Conservation (phyloP, 2,113 vertebrate species). For the Leucosticte australis region DNA sequence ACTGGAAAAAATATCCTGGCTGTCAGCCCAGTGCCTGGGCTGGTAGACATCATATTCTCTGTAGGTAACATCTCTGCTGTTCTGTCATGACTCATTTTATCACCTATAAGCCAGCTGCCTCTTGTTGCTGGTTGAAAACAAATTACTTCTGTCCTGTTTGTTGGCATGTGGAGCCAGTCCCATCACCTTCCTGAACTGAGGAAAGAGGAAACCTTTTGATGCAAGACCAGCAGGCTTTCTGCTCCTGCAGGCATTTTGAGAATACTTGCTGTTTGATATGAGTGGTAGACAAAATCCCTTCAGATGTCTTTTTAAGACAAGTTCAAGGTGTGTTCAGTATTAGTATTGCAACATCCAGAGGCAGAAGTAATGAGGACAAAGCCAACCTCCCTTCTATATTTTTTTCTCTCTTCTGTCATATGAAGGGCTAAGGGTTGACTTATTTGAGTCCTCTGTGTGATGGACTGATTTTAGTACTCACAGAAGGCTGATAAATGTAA, state of each 20-base stretch:
- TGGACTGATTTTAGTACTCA: not conserved
- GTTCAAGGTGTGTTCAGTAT: not conserved
- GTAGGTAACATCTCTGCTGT: not conserved
- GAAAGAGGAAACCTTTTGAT: not conserved
- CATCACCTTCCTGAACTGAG: not conserved
- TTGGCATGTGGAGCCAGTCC: not conserved
- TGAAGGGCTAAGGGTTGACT: not conserved
- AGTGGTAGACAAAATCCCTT: not conserved
- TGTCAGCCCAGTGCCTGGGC: not conserved
- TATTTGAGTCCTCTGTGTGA: not conserved
- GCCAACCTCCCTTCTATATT: not conserved
- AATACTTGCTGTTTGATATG: not conserved
- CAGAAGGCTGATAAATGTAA: not conserved
- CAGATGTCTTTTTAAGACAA: not conserved
- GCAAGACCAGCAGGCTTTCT: not conserved
- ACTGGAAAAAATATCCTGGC: not conserved
- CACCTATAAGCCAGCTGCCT: not conserved
- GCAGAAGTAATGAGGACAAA: not conserved
- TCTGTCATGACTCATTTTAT: not conserved
- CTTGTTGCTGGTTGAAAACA: not conserved
- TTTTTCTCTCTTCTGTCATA: not conserved
- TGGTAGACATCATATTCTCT: not conserved
- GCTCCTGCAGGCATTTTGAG: not conserved
- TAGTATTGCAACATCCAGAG: not conserved
- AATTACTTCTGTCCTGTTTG: not conserved